Base-by-base conservation (phyloP, 2,888 invertebrate genomes). In the Hemicrepidius hirtus region DNA sequence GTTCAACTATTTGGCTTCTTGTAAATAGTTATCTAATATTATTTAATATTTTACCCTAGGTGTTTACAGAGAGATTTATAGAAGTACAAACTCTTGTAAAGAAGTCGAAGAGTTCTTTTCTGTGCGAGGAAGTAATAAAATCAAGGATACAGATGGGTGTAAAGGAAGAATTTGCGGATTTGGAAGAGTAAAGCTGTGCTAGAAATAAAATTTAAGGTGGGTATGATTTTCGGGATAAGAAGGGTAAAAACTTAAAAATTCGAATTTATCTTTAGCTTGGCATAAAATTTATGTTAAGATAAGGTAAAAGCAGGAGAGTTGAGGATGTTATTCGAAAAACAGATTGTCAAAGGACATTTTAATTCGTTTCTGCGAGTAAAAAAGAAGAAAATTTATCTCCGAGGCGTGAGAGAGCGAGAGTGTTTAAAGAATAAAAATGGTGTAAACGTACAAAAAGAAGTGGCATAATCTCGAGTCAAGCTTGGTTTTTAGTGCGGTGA, bases 401-500 rank as follows among this genome's bases (percentile, higher is more conserved):
- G 72, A 71, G 72, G 73, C 75, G 72, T 71, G 71, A 70, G 71
- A 73, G 70, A 75, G 76, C 76, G 76, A 73, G 70, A 75, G 76
- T 77, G 76, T 76, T 72, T 74, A 75, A 77, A 74, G 75, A 76
- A 77, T 76, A 77, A 79, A 72, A 80, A 76, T 75, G 76, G 76
- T 77, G 79, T 78, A 79, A 79, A 79, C 75, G 79, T 76, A 73
- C 73, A 76, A 79, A 80, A 79, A 77, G 77, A 74, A 78, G 74
- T 75, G 75, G 75, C 76, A 73, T 75, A 78, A 78, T 76, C 75
- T 71, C 68, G 68, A 59, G 75, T 71, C 71, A 64, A 69, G 75
- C 77, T 72, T 72, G 76, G 78, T 78, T 80, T 80, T 80, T 80
- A 77, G 76, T 76, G 75, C 55, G 71, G 72, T 67, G 77, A 77